phyloP scores from a whole-genome alignment of 1,140 invertebrate genomes.

The Telenomus remus region DNA sequence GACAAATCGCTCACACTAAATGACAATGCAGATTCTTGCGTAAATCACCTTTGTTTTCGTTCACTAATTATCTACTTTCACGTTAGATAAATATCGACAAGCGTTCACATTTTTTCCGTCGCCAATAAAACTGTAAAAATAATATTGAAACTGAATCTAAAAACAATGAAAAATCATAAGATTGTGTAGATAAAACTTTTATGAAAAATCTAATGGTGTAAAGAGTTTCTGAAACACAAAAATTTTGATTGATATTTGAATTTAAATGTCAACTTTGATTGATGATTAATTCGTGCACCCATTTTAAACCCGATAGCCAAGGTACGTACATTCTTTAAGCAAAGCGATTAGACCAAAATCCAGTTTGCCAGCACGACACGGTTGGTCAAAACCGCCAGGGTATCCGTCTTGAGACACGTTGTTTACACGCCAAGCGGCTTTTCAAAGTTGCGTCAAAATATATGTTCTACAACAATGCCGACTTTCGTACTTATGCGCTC shows the following conservation, averaged over 20 bases:
- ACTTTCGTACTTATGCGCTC: slow-evolving; percentile 35
- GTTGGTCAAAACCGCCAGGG: slow-evolving; percentile 22
- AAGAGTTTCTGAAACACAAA: too few relatives aligned
- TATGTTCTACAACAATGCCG: slow-evolving; percentile 46
- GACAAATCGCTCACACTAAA: slow-evolving; percentile 56
- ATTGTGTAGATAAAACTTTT: too few relatives aligned
- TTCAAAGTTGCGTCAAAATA: slow-evolving; percentile 41
- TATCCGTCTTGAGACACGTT: slow-evolving; percentile 45
- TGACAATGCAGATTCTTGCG: slow-evolving; percentile 33
- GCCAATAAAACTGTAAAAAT: too few relatives aligned
- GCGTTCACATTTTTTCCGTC: too few relatives aligned
- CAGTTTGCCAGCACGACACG: slow-evolving; percentile 28
- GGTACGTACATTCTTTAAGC: slow-evolving; percentile 20
- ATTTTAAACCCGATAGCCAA: too few relatives aligned
- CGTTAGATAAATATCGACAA: slow-evolving; percentile 14
- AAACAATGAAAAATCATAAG: too few relatives aligned
- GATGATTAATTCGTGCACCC: too few relatives aligned
- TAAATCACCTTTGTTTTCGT: slow-evolving; percentile 17
- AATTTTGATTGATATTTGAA: too few relatives aligned
- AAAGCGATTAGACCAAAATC: slow-evolving; percentile 42
- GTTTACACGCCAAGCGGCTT: slow-evolving; percentile 47
- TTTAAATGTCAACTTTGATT: too few relatives aligned
- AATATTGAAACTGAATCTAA: too few relatives aligned
- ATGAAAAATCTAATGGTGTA: too few relatives aligned
- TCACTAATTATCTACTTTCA: slow-evolving; percentile 9